Base-by-base conservation (phyloP, 2,113 vertebrate species). In the Syngnathoides biaculeatus region DNA sequence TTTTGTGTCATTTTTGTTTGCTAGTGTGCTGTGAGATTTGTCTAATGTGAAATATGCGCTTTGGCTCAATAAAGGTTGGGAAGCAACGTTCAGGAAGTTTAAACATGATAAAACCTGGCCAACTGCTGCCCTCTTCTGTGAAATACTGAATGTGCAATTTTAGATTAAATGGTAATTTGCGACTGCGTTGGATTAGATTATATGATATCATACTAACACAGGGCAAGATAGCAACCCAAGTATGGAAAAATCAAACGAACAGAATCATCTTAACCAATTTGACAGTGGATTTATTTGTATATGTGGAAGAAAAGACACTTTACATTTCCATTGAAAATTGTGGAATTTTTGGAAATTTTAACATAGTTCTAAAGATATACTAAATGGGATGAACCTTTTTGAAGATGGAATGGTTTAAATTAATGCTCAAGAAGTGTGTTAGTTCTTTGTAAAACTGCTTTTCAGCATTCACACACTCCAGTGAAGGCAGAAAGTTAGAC, bases 41-140 rank as follows among this genome's bases (percentile, higher is more conserved):
- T 35, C 30, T 35, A 35, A 35, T 35, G 30, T 35, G 3, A 35
- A 35, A 35, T 35, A 35, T 35, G 30, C 6, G 2, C 30, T 6
- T 3, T 35, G 30, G 30, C 30, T 35, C 30, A 35, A 35, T 35
- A 35, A 48, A 48, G 12, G 12, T 14, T 45, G 43, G 4, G 43
- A 12, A 48, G 14, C 5, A 48, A 15, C 5, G 52, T 4, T 26
- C 11, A 26, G 45, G 45, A 47, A 4, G 13, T 4, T 11, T 14
- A 11, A n/a, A n/a, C 20, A 60, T 11, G 30, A 22, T 10, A 15
- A 35, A 35, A 12, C 35, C 58, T 42, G 71, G 47, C 70, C 38
- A 48, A 50, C 15, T 61, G 30, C 47, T 52, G 89, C 89, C 89
- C 88, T 83, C 89, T 90, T 80, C 77, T 88, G 89, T 60, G 40